Conservation (phyloP, 2,797 vertebrate genomes). For the Gadopsis bispinosus region DNA sequence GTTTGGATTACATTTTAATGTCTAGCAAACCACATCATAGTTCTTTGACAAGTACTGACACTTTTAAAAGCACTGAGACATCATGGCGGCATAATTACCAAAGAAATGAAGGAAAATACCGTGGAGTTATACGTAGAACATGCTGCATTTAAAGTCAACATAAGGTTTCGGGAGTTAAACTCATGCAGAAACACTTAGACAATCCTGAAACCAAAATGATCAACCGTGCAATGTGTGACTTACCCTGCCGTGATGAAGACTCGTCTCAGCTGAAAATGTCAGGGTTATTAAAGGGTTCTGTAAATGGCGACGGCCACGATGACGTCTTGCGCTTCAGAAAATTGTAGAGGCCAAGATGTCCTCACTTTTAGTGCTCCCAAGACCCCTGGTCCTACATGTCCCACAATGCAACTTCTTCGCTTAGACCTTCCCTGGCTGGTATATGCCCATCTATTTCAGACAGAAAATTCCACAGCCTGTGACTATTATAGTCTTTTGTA, state of each 20-base stretch:
- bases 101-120: not conserved
- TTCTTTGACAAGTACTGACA: conserved; percentile 6
- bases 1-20: conserved; percentile 52
- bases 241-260: not conserved
- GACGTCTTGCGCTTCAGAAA: no score
- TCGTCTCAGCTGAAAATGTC: not conserved
- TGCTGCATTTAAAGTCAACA: not conserved
- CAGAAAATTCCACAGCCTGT: not conserved
- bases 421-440: not conserved
- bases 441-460: no score
- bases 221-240: not conserved
- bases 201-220: not conserved
- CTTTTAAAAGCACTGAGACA: conserved; percentile 13
- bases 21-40: conserved; percentile 59
- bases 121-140: not conserved
- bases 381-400: not conserved
- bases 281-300: not conserved
- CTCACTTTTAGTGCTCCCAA: not conserved
- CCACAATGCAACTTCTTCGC: not conserved
- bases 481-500: not conserved
- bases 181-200: no score
- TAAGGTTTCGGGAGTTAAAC: not conserved
- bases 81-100: conserved; percentile 19
- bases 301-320: not conserved
- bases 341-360: not conserved